Conservation (phyloP, 2,888 invertebrate species). For the Dryomyza anilis region DNA sequence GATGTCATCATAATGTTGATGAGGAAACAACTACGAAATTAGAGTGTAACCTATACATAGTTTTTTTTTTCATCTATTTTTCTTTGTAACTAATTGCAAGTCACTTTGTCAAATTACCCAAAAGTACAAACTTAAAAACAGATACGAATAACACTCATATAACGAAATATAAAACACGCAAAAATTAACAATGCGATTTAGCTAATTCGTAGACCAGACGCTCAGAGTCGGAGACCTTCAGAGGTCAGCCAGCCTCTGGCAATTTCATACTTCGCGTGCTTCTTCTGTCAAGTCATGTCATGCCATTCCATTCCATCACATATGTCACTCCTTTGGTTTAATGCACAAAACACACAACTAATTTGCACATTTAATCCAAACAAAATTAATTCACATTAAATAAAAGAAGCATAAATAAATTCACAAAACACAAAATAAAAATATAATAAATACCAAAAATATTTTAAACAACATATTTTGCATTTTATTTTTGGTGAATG, state of each 20-base stretch:
- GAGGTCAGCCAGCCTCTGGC: neutral
- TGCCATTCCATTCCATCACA: neutral
- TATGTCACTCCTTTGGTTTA: neutral
- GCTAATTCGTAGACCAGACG: neutral
- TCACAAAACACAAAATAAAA: too few relatives aligned
- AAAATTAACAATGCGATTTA: neutral
- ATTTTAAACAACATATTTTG: too few relatives aligned
- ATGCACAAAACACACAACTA: neutral
- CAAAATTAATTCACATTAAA: neutral
- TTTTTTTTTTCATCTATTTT: too few relatives aligned
- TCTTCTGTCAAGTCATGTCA: neutral
- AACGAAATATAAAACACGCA: neutral
- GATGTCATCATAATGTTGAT: neutral
- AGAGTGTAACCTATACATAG: too few relatives aligned
- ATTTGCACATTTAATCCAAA: neutral
- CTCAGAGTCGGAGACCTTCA: neutral
- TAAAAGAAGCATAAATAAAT: too few relatives aligned
- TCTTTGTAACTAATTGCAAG: too few relatives aligned
- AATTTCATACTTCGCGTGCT: neutral
- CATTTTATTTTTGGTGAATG: too few relatives aligned
- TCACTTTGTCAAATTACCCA: too few relatives aligned
- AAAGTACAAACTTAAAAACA: too few relatives aligned
- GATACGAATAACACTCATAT: neutral
- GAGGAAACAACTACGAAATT: neutral
- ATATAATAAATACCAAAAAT: too few relatives aligned